These are phyloP conservation scores for Tenthredo distinguenda DNA, from an alignment of 2,888 invertebrate species.

Conservation along the genomic window DNA sequence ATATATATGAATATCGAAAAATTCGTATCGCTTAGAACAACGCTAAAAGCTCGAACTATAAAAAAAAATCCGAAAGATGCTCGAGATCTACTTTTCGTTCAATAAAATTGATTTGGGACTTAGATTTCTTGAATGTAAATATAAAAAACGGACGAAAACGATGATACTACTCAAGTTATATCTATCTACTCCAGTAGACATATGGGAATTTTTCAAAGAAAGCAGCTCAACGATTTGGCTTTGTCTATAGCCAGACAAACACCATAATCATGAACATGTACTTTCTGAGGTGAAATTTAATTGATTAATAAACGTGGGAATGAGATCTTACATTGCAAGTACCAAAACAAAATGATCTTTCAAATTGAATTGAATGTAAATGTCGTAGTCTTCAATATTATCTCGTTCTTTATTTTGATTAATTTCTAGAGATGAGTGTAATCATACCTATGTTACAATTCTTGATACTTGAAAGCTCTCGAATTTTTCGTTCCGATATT, in stretches of 20 bases:
- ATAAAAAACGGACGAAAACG: not conserved
- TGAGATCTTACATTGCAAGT: not conserved
- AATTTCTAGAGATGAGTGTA: not conserved
- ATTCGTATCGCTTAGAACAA: not conserved
- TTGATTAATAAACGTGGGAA: not conserved
- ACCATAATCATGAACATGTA: constrained; percentile 34
- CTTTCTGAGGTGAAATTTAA: constrained; percentile 4
- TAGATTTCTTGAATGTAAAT: constrained; percentile 3
- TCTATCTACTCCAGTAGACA: not conserved
- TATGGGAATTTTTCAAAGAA: not conserved
- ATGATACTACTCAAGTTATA: not conserved
- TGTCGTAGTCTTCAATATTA: not conserved
- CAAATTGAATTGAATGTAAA: not conserved
- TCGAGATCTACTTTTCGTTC: not conserved
- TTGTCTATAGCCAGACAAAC: constrained; percentile 37
- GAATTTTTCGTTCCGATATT: not conserved
- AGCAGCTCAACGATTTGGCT: constrained; percentile 32
- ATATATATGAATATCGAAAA: not conserved
- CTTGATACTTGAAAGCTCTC: not conserved
- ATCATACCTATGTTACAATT: not conserved
- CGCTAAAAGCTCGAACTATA: not conserved
- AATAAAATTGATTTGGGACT: not conserved
- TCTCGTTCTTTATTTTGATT: not conserved
- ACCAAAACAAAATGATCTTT: not conserved
- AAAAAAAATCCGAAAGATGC: constrained; percentile 19